Conservation (phyloP, 2,113 vertebrate species). For the Tachysurus fulvidraco region DNA sequence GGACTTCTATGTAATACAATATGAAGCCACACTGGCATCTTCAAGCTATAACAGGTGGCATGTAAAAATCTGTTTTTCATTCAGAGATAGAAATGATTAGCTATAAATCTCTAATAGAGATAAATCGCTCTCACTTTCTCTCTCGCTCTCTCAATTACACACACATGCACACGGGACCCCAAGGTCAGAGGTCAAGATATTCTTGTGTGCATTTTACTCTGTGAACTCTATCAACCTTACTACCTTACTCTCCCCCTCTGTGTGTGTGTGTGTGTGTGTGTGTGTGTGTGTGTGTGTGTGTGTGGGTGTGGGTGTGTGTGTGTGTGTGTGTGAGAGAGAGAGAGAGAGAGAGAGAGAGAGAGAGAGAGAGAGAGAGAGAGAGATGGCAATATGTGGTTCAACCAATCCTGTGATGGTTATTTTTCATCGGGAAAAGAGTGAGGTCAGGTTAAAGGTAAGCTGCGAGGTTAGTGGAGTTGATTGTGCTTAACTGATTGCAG, state of each 20-base stretch:
- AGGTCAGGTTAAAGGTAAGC: slow-evolving; percentile 54
- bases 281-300: slow-evolving; percentile 25
- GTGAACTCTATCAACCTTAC: slow-evolving; percentile 61
- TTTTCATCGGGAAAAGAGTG: slow-evolving; percentile 44
- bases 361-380: too few species aligned
- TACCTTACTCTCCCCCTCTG: slow-evolving; percentile 55
- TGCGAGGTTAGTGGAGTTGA: slow-evolving; percentile 46
- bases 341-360: too few species aligned
- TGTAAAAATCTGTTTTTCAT: slow-evolving; percentile 23
- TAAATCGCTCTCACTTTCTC: not conserved
- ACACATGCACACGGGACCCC: slow-evolving; percentile 20
- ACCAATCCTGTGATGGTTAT: slow-evolving; percentile 36
- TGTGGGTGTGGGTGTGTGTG: slow-evolving; percentile 4
- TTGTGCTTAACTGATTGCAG: slow-evolving; percentile 51
- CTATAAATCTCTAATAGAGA: not conserved
- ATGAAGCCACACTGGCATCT: not conserved
- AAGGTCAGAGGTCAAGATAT: slow-evolving; percentile 46
- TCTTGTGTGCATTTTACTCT: slow-evolving; percentile 72
- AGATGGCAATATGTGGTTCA: slow-evolving; percentile 40
- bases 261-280: slow-evolving; percentile 22
- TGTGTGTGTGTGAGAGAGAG: too few species aligned
- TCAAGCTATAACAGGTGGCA: not conserved
- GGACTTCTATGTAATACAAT: slow-evolving; percentile 2
- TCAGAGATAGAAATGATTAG: not conserved
- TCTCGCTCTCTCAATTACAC: not conserved